Conservation (phyloP, 2,113 vertebrate genomes). For the Callipepla californica region DNA sequence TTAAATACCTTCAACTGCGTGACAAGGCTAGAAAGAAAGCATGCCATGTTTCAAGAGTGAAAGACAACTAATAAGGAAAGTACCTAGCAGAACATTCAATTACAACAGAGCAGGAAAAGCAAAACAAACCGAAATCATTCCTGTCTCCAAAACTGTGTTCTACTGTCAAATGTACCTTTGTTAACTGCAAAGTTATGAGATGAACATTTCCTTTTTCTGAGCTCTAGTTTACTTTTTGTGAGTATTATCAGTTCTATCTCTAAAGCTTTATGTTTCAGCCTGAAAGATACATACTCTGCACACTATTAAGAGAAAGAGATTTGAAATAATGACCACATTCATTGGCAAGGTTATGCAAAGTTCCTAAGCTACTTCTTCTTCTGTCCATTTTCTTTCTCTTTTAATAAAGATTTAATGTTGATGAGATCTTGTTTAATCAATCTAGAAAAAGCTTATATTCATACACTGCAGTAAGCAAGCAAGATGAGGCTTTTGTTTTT, state of each 20-base stretch:
- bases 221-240: neutral
- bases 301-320: neutral
- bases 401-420: neutral
- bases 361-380: neutral
- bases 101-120: neutral
- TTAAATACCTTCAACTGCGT: conserved; percentile 38
- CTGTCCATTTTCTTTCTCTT: neutral
- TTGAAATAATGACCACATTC: neutral
- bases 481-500: neutral
- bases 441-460: neutral
- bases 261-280: neutral
- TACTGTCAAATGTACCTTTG: neutral
- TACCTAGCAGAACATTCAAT: neutral
- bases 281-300: neutral
- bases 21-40: conserved; percentile 46
- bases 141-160: neutral
- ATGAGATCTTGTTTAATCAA: neutral
- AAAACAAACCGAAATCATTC: neutral
- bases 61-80: neutral
- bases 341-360: neutral
- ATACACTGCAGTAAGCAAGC: neutral
- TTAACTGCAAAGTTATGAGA: neutral
- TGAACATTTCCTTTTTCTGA: neutral
- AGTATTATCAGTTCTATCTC: neutral
- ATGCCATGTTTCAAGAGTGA: conserved; percentile 19